Evolutionary conservation across 2,113 vertebrate genomes (phyloP).

Genomic region (Gallinago media): DNA sequence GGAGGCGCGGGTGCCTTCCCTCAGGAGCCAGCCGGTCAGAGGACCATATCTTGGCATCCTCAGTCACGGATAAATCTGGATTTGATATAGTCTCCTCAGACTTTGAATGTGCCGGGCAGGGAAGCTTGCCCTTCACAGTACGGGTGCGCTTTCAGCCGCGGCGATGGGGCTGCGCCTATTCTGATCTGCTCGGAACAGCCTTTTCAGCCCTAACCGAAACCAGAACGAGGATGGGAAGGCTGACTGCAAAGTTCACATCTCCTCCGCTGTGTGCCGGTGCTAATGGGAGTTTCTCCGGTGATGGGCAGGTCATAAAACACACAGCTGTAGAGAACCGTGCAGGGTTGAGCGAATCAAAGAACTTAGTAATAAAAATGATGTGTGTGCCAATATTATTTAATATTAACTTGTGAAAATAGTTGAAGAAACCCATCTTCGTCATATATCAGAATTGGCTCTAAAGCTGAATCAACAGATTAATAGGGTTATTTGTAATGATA

Average conservation of each 20-base stretch:
- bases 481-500: constrained; percentile 61
- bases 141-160: background rate
- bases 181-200: constrained; percentile 11
- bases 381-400: constrained; percentile 60
- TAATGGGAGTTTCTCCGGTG: constrained; percentile 37
- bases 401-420: constrained; percentile 45
- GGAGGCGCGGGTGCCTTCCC: background rate
- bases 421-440: constrained; percentile 36
- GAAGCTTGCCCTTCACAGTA: constrained; percentile 49
- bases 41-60: background rate
- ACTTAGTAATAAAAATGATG: constrained; percentile 54
- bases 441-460: background rate
- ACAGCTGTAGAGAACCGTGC: background rate
- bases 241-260: constrained; percentile 36
- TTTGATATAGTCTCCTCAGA: background rate
- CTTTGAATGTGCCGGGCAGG: constrained; percentile 21
- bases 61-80: background rate
- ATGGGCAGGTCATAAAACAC: constrained; percentile 43
- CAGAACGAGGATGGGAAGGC: background rate
- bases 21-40: background rate
- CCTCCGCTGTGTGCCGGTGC: background rate
- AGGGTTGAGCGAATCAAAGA: constrained; percentile 51
- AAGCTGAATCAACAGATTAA: constrained; percentile 18
- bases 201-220: constrained; percentile 9
- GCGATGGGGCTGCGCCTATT: background rate